Percentiles rank a stretch among this genome's conserved stretches.
Evolutionary conservation across 2,113 vertebrate species (phyloP).

Genomic region (Machaerirhynchus nigripectus): DNA sequence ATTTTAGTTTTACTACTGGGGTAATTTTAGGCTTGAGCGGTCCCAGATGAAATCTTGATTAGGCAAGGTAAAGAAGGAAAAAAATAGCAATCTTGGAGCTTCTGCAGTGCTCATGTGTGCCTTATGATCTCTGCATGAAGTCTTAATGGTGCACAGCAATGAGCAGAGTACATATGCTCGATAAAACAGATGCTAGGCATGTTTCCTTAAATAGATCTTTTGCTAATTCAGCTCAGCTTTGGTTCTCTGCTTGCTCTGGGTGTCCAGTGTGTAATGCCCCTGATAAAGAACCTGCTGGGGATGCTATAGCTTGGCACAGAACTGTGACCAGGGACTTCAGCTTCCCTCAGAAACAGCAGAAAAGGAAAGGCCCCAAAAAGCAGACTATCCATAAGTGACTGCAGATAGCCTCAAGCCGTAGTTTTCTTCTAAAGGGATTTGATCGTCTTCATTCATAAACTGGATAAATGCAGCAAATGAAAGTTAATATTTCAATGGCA

Average conservation of each 20-base stretch:
- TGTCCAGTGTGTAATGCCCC: not conserved
- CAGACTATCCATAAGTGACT: not conserved
- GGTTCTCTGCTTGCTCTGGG: not conserved
- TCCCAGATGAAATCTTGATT: not conserved
- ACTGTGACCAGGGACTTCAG: not conserved
- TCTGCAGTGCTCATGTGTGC: not conserved
- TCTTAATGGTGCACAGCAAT: conserved; percentile 16
- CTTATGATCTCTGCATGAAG: not conserved
- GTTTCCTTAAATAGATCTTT: conserved; percentile 19
- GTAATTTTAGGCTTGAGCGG: not conserved
- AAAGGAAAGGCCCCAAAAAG: not conserved
- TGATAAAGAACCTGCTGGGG: not conserved
- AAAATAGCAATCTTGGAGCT: not conserved
- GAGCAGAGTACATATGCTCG: not conserved
- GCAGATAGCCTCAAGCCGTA: not conserved
- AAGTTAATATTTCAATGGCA: not conserved
- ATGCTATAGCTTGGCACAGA: not conserved
- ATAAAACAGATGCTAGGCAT: conserved; percentile 24
- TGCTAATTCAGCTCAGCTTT: not conserved
- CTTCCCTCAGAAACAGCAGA: not conserved
- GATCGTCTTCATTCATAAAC: not conserved
- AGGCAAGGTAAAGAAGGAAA: not conserved
- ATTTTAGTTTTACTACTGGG: not conserved
- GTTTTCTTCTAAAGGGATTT: not conserved
- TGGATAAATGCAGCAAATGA: not conserved